Evolutionary conservation across 2,888 invertebrate species (phyloP), one percentile per base, ranked within the genome.

Genomic region (Ctenicera cuprea): DNA sequence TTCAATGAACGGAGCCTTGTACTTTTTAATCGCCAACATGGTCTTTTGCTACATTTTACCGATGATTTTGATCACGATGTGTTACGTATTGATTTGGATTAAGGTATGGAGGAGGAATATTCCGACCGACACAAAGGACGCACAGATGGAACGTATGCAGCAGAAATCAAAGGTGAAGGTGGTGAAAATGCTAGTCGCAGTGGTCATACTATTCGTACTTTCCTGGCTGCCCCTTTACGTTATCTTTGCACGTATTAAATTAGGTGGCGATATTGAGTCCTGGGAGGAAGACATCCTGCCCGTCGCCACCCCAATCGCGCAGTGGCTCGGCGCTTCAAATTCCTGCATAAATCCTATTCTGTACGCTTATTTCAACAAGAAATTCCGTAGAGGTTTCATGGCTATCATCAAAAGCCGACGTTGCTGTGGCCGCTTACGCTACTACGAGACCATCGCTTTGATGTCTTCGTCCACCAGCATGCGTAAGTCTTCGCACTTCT

Each of bases 321-420:
- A 96, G 85, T 96, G 95, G 96, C 88, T 98, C 57, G 97, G 97
- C 1, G 93, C 96, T 0, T 96, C 97, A 16, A 98, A 98, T 87
- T 96, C 96, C 18, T 97, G 97, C 90, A 97, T 97, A 83, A 98
- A 98, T 87, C 97, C 97, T 0, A 94, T 98, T 76, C 90, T 98
- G 71, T 97, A 97, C 86, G 96, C 97, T 1, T 97, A 97, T 88
- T 97, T 97, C 88, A 97, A 97, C 87, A 95, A 95, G 85, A 97
- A 97, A 86, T 98, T 95, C 87, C 90, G 97, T 12, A 92, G 94
- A 73, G 97, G 97, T 3, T 97, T 98, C 86, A 92, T 94, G 48
- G 96, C 95, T 16, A 95, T 97, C 77, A 90, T 96, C 52, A 94
- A 94, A 86, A 95, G 95, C 79, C 91, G 95, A 78, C 93, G 93